Conservation (phyloP, 2,888 invertebrate genomes). For the Eustalomyia histrio region DNA sequence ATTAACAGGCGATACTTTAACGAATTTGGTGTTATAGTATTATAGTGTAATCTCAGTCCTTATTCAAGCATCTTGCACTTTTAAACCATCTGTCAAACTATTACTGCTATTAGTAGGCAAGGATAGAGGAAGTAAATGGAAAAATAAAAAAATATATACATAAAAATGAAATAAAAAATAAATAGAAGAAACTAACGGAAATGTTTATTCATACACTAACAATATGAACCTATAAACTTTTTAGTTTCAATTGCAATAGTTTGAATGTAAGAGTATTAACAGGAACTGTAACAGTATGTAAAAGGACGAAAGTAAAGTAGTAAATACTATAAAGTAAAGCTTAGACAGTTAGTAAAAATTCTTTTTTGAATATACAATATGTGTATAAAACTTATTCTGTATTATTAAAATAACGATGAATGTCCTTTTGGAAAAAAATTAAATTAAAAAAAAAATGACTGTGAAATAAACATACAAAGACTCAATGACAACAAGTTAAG, state of each 20-base stretch:
- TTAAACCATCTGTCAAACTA: slow-evolving; percentile 23
- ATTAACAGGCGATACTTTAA: too few species aligned
- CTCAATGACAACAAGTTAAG: neutral
- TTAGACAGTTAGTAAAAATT: slow-evolving; percentile 39
- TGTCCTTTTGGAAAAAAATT: slow-evolving; percentile 1
- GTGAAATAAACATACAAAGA: neutral
- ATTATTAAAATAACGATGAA: slow-evolving; percentile 28
- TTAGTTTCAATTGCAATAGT: neutral
- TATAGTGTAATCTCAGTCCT: too few species aligned
- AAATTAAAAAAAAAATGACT: neutral
- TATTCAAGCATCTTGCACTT: neutral
- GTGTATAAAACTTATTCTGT: slow-evolving; percentile 45
- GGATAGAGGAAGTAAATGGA: neutral
- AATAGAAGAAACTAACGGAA: slow-evolving; percentile 50
- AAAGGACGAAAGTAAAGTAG: slow-evolving; percentile 8
- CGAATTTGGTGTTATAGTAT: too few species aligned
- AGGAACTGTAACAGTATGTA: slow-evolving; percentile 31
- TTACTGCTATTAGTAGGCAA: slow-evolving; percentile 1
- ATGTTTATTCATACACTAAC: slow-evolving; percentile 52
- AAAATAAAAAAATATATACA: slow-evolving; percentile 37
- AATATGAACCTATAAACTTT: slow-evolving; percentile 52
- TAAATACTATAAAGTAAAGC: slow-evolving; percentile 35
- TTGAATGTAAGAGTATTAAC: slow-evolving; percentile 14
- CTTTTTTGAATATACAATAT: slow-evolving; percentile 12
- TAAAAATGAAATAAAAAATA: slow-evolving; percentile 33